A percentile compares a stretch with the other conserved stretches of the same genome.
phyloP scores from a whole-genome alignment of 2,888 invertebrate species.

The Aethes cnicana region DNA sequence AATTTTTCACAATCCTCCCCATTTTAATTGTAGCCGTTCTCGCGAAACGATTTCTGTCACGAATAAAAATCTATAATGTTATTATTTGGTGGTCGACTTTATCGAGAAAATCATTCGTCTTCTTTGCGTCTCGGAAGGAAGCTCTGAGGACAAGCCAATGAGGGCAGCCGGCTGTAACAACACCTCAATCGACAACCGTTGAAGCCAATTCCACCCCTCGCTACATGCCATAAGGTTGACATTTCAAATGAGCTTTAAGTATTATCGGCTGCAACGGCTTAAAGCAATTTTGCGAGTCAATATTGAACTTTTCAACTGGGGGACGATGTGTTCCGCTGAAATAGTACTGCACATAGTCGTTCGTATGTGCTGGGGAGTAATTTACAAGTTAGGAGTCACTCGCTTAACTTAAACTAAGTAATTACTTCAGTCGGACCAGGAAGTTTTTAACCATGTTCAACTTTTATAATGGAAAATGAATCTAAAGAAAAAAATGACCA shows the following conservation, averaged over 20 bases:
- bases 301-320: conserved; percentile 75
- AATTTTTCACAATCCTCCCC: conserved; percentile 11
- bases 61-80: conserved; percentile 40
- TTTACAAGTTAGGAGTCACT: conserved; percentile 25
- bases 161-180: conserved; percentile 67
- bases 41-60: conserved; percentile 13
- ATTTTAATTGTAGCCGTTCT: conserved; percentile 12
- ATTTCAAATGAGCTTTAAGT: conserved; percentile 59
- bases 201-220: conserved; percentile 61
- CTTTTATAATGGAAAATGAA: conserved; percentile 5
- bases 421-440: conserved; percentile 23
- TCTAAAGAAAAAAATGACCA: not conserved
- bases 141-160: conserved; percentile 76
- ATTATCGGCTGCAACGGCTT: conserved; percentile 72
- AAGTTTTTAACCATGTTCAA: conserved; percentile 26
- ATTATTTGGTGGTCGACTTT: conserved; percentile 49
- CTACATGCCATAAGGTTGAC: conserved; percentile 61
- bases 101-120: conserved; percentile 53
- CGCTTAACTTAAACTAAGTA: conserved; percentile 16
- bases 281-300: conserved; percentile 79
- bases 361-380: conserved; percentile 20
- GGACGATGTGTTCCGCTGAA: conserved; percentile 66
- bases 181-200: conserved; percentile 57
- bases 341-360: conserved; percentile 41
- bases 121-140: conserved; percentile 61